Conservation (phyloP, 2,797 vertebrate species). For the Artibeus jamaicensis region DNA sequence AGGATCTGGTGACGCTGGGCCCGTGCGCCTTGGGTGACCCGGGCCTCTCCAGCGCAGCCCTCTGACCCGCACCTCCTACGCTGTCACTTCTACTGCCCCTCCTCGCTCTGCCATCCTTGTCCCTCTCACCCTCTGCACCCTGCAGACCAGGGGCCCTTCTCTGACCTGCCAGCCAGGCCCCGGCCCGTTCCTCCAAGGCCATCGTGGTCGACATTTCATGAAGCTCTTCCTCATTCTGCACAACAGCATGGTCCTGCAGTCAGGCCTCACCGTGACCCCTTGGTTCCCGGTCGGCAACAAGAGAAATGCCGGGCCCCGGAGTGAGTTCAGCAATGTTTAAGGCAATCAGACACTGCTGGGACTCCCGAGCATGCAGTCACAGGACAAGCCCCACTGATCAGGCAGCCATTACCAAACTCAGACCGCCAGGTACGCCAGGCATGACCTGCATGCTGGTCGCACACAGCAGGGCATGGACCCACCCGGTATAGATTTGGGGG, state of each 20-base stretch:
- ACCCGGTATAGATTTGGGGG: background rate
- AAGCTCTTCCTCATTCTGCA: background rate
- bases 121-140: background rate
- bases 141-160: rapidly evolving
- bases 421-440: rapidly evolving
- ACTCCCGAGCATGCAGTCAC: rapidly evolving
- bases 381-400: rapidly evolving
- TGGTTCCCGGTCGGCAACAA: background rate
- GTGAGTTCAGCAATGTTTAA: rapidly evolving
- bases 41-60: background rate
- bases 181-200: background rate
- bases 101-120: rapidly evolving
- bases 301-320: background rate
- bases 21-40: rapidly evolving
- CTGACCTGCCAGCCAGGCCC: background rate
- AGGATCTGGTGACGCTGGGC: background rate
- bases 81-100: background rate
- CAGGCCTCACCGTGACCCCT: background rate
- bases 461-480: background rate
- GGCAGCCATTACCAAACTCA: background rate
- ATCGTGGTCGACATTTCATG: rapidly evolving
- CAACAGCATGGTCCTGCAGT: background rate
- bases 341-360: rapidly evolving
- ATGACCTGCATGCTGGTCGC: rapidly evolving
- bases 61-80: background rate